Percentiles rank a stretch among this genome's conserved stretches.
These are phyloP conservation scores for Lydus trimaculatus DNA, from an alignment of 2,888 invertebrate genomes.

Conservation along the genomic window DNA sequence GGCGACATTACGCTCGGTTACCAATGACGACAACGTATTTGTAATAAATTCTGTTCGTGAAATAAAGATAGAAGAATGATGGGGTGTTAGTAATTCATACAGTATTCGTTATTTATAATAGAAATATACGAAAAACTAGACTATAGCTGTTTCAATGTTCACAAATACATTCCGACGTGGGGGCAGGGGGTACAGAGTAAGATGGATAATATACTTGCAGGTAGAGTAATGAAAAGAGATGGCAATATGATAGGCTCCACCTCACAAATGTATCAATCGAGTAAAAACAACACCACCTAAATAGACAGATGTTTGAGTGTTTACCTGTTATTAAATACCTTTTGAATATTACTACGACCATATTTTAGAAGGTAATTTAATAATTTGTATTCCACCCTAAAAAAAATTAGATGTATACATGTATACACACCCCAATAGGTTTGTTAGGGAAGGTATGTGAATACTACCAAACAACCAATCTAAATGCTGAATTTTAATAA, in stretches of 20 bases:
- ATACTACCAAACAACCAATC: neutral
- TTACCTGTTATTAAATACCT: neutral
- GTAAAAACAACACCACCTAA: no score
- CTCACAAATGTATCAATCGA: no score
- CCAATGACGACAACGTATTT: conserved; percentile 2
- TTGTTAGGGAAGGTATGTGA: neutral
- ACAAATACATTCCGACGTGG: no score
- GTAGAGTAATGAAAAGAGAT: no score
- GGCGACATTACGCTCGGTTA: neutral
- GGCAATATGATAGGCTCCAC: no score
- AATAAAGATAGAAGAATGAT: neutral
- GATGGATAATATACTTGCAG: no score
- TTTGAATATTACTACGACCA: neutral
- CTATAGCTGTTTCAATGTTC: no score
- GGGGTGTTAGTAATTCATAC: neutral
- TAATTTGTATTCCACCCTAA: conserved; percentile 4
- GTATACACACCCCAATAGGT: neutral
- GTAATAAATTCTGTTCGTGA: neutral
- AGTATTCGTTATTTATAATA: no score
- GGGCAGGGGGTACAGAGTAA: no score
- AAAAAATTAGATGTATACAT: neutral
- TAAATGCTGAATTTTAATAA: neutral
- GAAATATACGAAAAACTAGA: no score
- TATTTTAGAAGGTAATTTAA: neutral
- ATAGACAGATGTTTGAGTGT: neutral